Percentiles rank a stretch among this genome's conserved stretches.
Conservation (phyloP, 2,113 vertebrate genomes). For the Nerophis ophidion region DNA sequence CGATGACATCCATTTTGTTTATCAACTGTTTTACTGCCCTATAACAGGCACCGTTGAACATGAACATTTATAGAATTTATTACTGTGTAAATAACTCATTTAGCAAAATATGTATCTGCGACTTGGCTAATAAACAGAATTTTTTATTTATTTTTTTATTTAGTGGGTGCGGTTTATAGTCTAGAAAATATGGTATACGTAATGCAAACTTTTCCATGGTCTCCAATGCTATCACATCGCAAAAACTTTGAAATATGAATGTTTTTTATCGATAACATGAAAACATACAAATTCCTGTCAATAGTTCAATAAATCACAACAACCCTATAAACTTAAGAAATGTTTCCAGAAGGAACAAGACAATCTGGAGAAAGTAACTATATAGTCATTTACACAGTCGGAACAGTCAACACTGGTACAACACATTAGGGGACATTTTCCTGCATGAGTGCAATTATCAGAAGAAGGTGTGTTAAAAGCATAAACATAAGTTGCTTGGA, state of each 20-base stretch:
- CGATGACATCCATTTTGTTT: no score
- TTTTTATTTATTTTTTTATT: no score
- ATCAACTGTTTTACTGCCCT: no score
- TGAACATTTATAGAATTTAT: no score
- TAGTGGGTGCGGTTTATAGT: no score
- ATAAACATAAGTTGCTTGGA: no score
- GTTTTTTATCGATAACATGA: background rate
- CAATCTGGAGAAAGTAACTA: background rate
- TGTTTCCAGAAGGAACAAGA: background rate
- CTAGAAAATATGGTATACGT: background rate
- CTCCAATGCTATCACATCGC: background rate
- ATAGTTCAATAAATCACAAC: background rate
- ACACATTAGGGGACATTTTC: no score
- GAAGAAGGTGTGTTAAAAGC: background rate
- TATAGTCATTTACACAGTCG: background rate
- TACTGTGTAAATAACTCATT: no score
- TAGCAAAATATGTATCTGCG: no score
- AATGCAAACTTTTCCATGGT: background rate
- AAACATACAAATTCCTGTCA: background rate
- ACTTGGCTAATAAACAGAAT: no score
- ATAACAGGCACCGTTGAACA: no score
- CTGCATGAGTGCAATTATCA: background rate
- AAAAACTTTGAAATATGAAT: background rate
- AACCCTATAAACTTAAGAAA: background rate
- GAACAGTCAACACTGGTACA: background rate